Conservation (phyloP, 1,140 invertebrate genomes). For the Camponotus pennsylvanicus region DNA sequence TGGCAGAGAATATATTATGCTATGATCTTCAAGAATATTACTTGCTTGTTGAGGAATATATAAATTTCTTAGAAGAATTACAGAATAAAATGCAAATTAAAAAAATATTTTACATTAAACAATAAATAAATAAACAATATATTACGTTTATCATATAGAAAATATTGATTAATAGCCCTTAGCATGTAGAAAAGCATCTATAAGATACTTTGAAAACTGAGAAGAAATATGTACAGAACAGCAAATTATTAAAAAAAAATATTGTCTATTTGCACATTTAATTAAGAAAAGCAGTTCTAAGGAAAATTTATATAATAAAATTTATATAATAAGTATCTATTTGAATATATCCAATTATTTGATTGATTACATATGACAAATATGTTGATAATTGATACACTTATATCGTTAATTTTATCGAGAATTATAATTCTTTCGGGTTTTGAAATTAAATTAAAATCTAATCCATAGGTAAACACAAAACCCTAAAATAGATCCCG, state of each 20-base stretch:
- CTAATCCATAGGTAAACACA: background rate
- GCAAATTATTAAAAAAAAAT: conserved; percentile 3
- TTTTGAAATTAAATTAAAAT: background rate
- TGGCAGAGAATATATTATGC: background rate
- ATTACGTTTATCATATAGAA: background rate
- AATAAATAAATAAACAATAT: background rate
- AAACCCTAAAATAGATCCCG: background rate
- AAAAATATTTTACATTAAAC: conserved; percentile 9
- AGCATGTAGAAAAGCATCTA: too few relatives aligned
- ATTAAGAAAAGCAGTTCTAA: background rate
- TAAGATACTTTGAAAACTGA: background rate
- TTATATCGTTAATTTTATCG: background rate
- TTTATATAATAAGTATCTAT: background rate
- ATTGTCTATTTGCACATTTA: background rate
- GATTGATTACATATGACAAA: background rate
- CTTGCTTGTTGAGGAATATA: background rate
- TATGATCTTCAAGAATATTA: background rate
- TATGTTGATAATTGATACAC: background rate
- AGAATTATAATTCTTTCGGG: too few relatives aligned
- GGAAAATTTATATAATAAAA: background rate
- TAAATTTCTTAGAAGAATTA: background rate
- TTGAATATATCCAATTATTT: background rate
- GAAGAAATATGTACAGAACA: background rate
- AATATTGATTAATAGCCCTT: background rate
- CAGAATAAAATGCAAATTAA: background rate